Conservation (phyloP, 2,888 invertebrate genomes). For the Leptothorax acervorum region DNA sequence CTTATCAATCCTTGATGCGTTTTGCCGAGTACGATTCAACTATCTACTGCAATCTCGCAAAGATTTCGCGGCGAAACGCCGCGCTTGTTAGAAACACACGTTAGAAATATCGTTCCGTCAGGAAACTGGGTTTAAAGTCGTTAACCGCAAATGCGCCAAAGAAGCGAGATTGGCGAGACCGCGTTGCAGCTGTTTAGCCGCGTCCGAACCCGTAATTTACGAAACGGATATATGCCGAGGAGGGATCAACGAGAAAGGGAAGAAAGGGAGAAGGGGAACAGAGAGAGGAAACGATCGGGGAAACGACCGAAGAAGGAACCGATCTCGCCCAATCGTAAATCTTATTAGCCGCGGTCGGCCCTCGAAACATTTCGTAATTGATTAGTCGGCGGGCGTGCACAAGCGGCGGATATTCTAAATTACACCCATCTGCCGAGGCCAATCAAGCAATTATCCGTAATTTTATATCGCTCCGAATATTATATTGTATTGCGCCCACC, state of each 20-base stretch:
- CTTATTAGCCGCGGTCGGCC: conserved; percentile 71
- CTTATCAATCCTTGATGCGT: background rate
- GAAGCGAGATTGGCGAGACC: conserved; percentile 41
- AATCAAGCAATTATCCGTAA: conserved; percentile 81
- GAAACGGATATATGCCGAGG: conserved; percentile 45
- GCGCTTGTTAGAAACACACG: conserved; percentile 13
- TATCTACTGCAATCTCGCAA: background rate
- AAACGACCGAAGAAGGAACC: conserved; percentile 34
- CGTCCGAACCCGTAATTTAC: conserved; percentile 54
- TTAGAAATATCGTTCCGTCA: conserved; percentile 37
- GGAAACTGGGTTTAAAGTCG: conserved; percentile 42
- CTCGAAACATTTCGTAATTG: conserved; percentile 77
- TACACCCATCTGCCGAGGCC: conserved; percentile 78
- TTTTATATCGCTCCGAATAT: conserved; percentile 80
- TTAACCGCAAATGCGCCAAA: conserved; percentile 47
- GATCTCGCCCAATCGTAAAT: conserved; percentile 71
- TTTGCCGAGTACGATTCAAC: background rate
- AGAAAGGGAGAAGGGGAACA: background rate
- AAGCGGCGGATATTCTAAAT: conserved; percentile 75
- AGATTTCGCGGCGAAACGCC: background rate
- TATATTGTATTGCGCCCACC: conserved; percentile 65
- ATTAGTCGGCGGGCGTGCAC: conserved; percentile 73
- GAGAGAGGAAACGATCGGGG: conserved; percentile 39
- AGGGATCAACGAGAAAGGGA: background rate
- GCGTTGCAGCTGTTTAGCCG: conserved; percentile 60